A percentile compares a stretch with the other conserved stretches of the same genome.
Evolutionary conservation across 2,888 invertebrate genomes (phyloP).

Genomic region (Itoplectis maculator): DNA sequence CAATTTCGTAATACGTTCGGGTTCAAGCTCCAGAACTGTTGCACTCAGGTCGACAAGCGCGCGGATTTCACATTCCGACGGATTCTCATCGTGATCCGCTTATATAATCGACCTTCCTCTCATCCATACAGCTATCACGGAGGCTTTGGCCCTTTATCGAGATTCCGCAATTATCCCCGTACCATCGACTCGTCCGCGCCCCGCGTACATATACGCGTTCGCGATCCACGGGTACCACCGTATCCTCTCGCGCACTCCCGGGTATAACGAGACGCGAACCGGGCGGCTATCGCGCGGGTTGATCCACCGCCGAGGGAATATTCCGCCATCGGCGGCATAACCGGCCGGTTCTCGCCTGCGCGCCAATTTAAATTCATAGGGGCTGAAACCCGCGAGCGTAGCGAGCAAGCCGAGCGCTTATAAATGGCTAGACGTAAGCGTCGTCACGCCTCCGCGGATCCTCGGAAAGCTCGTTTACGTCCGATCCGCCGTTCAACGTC

Average conservation of each 20-base stretch:
- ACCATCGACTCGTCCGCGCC: conserved; percentile 8
- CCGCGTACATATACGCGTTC: neutral
- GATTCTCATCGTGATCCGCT: conserved; percentile 33
- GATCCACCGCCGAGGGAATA: conserved; percentile 33
- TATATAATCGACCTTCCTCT: conserved; percentile 37
- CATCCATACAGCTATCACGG: conserved; percentile 20
- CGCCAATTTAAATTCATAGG: conserved; percentile 43
- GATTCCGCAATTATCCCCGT: conserved; percentile 30
- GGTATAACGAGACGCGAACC: conserved; percentile 34
- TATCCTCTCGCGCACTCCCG: neutral
- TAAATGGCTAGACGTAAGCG: conserved; percentile 27
- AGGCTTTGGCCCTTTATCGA: conserved; percentile 35
- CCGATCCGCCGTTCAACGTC: neutral
- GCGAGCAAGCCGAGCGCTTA: too few species aligned
- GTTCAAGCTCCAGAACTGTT: neutral
- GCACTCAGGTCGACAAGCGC: conserved; percentile 6
- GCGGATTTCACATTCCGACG: conserved; percentile 3
- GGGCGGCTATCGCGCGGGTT: conserved; percentile 9
- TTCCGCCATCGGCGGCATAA: conserved; percentile 19
- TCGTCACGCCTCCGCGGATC: conserved; percentile 24
- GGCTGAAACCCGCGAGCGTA: conserved; percentile 19
- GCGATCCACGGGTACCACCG: too few species aligned
- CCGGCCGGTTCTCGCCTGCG: conserved; percentile 23
- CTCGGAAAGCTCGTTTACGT: neutral
- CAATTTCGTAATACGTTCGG: neutral